Percentiles rank a stretch among this genome's conserved stretches.
phyloP scores from a whole-genome alignment of 1,140 invertebrate species.

The Eupristina koningsbergeri region DNA sequence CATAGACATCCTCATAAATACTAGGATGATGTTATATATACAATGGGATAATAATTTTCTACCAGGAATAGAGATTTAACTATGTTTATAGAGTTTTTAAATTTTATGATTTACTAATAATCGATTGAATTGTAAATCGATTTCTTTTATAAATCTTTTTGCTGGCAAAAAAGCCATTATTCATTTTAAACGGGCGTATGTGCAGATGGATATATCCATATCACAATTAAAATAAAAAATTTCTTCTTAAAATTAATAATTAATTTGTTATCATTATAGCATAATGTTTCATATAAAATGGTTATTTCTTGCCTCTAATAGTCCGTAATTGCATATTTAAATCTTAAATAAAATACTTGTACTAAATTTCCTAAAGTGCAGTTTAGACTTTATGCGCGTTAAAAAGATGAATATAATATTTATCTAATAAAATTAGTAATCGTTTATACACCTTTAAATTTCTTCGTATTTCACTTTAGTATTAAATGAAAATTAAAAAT shows the following conservation, averaged over 20 bases:
- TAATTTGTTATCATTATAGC: not conserved
- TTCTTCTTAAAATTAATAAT: too few relatives aligned
- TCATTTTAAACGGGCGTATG: not conserved
- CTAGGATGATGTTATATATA: not conserved
- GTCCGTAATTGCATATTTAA: not conserved
- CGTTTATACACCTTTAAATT: too few relatives aligned
- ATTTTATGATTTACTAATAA: not conserved
- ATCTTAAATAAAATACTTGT: not conserved
- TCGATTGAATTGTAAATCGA: not conserved
- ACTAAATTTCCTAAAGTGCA: not conserved
- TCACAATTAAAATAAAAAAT: not conserved
- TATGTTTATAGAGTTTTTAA: not conserved
- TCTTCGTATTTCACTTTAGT: not conserved
- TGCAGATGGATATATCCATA: not conserved
- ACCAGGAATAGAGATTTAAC: conserved; percentile 10
- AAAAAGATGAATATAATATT: not conserved
- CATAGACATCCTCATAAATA: conserved; percentile 5
- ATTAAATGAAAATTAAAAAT: not conserved
- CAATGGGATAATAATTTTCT: conserved; percentile 17
- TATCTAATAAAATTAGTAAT: not conserved
- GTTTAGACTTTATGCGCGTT: not conserved
- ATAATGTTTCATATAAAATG: not conserved
- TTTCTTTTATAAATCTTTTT: not conserved
- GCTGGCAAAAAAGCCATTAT: not conserved
- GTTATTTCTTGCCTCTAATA: not conserved